Evolutionary conservation across 2,888 invertebrate species (phyloP), one percentile per base, ranked within the genome.

Genomic region (Ommatoiulus sabulosus): DNA sequence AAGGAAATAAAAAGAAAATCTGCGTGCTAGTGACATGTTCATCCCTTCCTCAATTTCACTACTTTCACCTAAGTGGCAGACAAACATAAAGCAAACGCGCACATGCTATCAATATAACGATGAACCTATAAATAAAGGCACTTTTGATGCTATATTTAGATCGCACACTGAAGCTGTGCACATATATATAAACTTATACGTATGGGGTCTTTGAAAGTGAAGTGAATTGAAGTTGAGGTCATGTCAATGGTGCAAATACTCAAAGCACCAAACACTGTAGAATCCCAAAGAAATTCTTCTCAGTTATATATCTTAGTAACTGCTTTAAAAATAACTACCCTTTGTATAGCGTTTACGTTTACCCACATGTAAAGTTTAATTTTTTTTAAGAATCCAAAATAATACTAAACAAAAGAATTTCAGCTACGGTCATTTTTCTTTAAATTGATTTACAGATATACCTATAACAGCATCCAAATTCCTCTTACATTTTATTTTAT

Each of bases 1-100:
- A 72, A n/a, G 2, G 72, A 10, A 72, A 72, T 72, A 72, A 72
- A 72, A 72, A 72, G 72, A 72, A 72, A 72, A 72, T 72, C 72
- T 72, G 72, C 72, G 24, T 24, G 72, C 24, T 72, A 72, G 72
- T 72, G 72, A 24, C 72, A 72, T n/a, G 10, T 72, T 72, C 72
- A 24, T 24, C 24, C 10, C 24, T 24, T 24, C n/a, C 20, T 63
- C 63, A 63, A 20, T 63, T 63, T 63, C 63, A 52, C 52, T 15
- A 52, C 52, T 52, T 52, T 52, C 52, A 52, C 52, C 52, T 52
- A 63, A 63, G 63, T 63, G 63, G 63, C 63, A 63, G 63, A n/a
- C 63, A 63, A 63, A 7, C 20, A 63, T 63, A 63, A 63, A n/a
- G 63, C 63, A 63, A 63, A 20, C 63, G 17, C 20, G n/a, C 20